phyloP scores from a whole-genome alignment of 2,113 vertebrate genomes.

The Thamnaconus septentrionalis region DNA sequence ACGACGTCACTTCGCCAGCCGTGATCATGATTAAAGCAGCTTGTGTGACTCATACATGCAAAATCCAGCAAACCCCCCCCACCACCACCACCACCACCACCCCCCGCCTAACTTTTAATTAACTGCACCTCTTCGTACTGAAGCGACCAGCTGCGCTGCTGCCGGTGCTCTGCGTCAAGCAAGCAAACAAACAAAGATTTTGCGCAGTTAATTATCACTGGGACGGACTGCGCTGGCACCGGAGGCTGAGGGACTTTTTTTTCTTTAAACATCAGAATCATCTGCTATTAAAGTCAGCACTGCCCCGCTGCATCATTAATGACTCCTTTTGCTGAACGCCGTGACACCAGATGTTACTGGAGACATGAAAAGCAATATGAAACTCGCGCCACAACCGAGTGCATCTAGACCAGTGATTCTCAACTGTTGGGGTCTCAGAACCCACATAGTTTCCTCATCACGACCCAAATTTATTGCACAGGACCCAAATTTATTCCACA shows the following conservation, averaged over 20 bases:
- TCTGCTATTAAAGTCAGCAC: slow-evolving; percentile 13
- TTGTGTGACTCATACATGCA: neutral
- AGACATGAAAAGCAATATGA: neutral
- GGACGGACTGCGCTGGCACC: too few relatives aligned
- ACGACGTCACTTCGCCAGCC: neutral
- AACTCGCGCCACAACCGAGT: too few relatives aligned
- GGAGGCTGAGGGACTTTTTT: too few relatives aligned
- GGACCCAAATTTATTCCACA: too few relatives aligned
- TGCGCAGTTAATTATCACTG: slow-evolving; percentile 29
- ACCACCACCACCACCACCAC: too few relatives aligned
- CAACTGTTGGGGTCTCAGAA: too few relatives aligned
- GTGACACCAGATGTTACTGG: slow-evolving; percentile 9
- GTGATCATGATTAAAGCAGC: slow-evolving; percentile 22
- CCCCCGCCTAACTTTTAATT: slow-evolving; percentile 41
- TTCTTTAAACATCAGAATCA: slow-evolving; percentile 19
- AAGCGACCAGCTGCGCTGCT: neutral
- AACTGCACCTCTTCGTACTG: slow-evolving; percentile 23
- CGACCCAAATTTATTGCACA: too few relatives aligned
- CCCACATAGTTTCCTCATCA: too few relatives aligned
- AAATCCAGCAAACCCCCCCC: slow-evolving; percentile 7
- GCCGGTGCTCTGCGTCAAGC: slow-evolving; percentile 11
- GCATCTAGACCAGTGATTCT: too few relatives aligned
- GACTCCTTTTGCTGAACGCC: slow-evolving; percentile 11
- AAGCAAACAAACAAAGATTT: slow-evolving; percentile 28
- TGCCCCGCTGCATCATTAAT: slow-evolving; percentile 26